Conservation (phyloP, 2,113 vertebrate species). For the Pachycephala philippinensis region DNA sequence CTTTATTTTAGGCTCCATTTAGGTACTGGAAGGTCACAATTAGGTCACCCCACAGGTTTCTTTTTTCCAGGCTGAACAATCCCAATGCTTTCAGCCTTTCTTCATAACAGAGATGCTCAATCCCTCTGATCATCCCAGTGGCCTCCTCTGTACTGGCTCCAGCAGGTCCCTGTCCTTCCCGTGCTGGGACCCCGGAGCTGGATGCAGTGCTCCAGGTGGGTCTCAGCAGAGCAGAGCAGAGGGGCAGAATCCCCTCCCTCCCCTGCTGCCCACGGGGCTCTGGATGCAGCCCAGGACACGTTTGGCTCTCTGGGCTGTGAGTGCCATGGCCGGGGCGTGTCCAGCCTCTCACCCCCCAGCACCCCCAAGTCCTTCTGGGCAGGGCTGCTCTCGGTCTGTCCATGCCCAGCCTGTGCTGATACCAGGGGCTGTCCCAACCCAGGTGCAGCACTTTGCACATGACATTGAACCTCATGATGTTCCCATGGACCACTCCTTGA, state of each 20-base stretch:
- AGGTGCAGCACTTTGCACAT: neutral
- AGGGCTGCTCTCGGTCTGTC: neutral
- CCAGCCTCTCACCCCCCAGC: neutral
- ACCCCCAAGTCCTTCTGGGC: neutral
- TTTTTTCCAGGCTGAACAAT: neutral
- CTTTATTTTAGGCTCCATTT: neutral
- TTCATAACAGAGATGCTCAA: neutral
- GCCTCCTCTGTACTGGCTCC: accelerated
- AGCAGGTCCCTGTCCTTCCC: neutral
- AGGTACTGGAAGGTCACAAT: neutral
- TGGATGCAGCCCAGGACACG: neutral
- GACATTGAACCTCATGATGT: neutral
- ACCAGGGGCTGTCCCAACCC: accelerated
- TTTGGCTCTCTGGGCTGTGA: neutral
- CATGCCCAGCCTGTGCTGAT: neutral
- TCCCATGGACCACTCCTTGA: accelerated
- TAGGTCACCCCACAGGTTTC: neutral
- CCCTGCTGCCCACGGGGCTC: neutral
- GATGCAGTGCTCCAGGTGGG: neutral
- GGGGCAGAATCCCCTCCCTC: neutral
- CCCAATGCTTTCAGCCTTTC: neutral
- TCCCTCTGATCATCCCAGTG: neutral
- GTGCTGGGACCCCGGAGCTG: neutral
- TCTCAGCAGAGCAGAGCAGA: neutral
- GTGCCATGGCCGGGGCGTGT: neutral